Evolutionary conservation across 2,797 vertebrate genomes (phyloP).

Genomic region (Enteromius paludinosus): DNA sequence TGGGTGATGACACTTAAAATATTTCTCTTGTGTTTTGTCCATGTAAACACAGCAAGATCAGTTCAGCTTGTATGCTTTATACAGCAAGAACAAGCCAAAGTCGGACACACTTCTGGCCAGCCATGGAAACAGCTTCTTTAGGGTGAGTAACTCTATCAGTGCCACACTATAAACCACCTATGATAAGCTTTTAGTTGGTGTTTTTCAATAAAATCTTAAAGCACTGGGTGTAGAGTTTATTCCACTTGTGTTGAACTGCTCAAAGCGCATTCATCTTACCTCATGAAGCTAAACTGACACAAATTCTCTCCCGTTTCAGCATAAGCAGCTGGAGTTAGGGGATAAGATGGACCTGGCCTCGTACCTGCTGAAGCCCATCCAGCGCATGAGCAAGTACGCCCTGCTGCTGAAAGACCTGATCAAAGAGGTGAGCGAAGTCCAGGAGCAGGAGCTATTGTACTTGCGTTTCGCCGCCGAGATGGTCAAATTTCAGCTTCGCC

Average conservation of each 20-base stretch:
- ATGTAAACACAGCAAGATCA: constrained; percentile 85
- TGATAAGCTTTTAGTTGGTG: not conserved
- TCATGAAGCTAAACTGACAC: not conserved
- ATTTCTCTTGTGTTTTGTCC: constrained; percentile 3
- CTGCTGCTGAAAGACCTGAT: constrained; percentile 84
- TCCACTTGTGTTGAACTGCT: not conserved
- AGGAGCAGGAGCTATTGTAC: constrained; percentile 72
- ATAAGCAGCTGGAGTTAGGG: constrained; percentile 84
- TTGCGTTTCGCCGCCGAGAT: constrained; percentile 79
- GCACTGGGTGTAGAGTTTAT: not conserved
- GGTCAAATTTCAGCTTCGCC: constrained; percentile 84
- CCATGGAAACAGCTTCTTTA: constrained; percentile 91
- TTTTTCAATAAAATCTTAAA: not conserved
- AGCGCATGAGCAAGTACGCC: constrained; percentile 87
- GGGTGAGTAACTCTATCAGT: constrained; percentile 77
- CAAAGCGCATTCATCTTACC: not conserved
- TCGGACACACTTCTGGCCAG: constrained; percentile 88
- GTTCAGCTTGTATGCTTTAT: constrained; percentile 91
- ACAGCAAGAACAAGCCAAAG: constrained; percentile 96
- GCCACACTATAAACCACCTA: not conserved
- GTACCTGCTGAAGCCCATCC: constrained; percentile 76
- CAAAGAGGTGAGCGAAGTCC: constrained; percentile 66
- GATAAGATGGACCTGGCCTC: constrained; percentile 87
- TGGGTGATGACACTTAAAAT: constrained; percentile 18
- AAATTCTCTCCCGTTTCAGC: constrained; percentile 64